Percentiles rank a stretch among this genome's conserved stretches.
Evolutionary conservation across 1,140 invertebrate species (phyloP).

Genomic region (Rhizoglyphus robini): DNA sequence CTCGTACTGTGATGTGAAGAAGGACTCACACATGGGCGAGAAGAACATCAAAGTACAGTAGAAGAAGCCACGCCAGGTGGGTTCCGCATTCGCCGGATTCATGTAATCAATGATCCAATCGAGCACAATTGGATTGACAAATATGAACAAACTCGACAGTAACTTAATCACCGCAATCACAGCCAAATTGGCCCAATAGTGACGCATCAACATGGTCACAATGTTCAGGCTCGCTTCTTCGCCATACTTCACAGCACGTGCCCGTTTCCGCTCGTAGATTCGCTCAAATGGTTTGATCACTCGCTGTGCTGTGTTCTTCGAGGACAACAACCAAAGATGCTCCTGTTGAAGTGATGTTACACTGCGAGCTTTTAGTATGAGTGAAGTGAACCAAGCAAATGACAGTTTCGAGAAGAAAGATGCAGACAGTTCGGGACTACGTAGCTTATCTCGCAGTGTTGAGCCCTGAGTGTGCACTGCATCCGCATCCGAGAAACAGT

Average conservation of each 20-base stretch:
- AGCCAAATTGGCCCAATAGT: slow-evolving; percentile 46
- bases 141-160: slow-evolving; percentile 66
- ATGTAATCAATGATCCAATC: slow-evolving; percentile 20
- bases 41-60: slow-evolving; percentile 17
- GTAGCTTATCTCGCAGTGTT: too few species aligned
- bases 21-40: slow-evolving; percentile 13
- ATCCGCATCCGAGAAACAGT: background rate
- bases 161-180: slow-evolving; percentile 63
- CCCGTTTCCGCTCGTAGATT: background rate
- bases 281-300: background rate
- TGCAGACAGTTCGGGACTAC: slow-evolving; percentile 59
- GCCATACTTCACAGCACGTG: background rate
- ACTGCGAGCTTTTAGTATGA: background rate
- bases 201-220: background rate
- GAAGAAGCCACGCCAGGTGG: slow-evolving; percentile 19
- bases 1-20: slow-evolving; percentile 17
- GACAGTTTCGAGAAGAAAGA: slow-evolving; percentile 74
- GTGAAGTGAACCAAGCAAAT: slow-evolving; percentile 78
- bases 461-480: background rate
- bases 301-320: background rate
- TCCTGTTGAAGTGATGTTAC: background rate
- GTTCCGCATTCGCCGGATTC: background rate
- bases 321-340: background rate
- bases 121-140: slow-evolving; percentile 59
- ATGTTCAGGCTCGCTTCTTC: slow-evolving; percentile 1